Conservation (phyloP, 2,888 invertebrate genomes). For the Mesorhabditis spiculigera region DNA sequence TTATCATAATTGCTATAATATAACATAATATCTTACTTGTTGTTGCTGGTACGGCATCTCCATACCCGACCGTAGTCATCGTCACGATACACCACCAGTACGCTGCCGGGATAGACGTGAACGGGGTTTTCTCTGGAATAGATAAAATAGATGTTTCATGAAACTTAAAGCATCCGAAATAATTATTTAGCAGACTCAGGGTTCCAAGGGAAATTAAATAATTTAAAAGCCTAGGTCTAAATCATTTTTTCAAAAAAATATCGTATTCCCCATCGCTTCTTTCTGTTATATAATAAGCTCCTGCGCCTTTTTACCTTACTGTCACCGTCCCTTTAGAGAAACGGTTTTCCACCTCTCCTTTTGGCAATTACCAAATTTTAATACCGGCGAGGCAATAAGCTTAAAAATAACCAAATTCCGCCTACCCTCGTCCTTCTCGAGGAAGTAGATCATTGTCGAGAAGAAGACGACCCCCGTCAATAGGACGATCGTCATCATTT, state of each 20-base stretch:
- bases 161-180: background rate
- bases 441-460: slow-evolving; percentile 57
- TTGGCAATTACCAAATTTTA: no score
- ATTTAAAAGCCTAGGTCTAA: no score
- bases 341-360: no score
- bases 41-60: slow-evolving; percentile 55
- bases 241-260: no score
- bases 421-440: slow-evolving; percentile 55
- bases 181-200: no score
- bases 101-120: slow-evolving; percentile 57
- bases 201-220: no score
- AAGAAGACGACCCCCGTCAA: slow-evolving; percentile 57
- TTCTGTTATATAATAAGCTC: no score
- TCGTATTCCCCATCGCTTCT: no score
- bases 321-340: no score
- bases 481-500: slow-evolving; percentile 57
- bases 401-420: background rate
- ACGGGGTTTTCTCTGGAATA: slow-evolving; percentile 43
- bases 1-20: no score
- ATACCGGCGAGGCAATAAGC: no score
- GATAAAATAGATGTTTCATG: slow-evolving; percentile 31
- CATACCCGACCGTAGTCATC: slow-evolving; percentile 58
- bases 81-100: slow-evolving; percentile 59
- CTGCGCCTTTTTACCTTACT: no score
- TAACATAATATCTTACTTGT: slow-evolving; percentile 36